Conservation (phyloP, 1,140 invertebrate species). For the Eufriesea mexicana region DNA sequence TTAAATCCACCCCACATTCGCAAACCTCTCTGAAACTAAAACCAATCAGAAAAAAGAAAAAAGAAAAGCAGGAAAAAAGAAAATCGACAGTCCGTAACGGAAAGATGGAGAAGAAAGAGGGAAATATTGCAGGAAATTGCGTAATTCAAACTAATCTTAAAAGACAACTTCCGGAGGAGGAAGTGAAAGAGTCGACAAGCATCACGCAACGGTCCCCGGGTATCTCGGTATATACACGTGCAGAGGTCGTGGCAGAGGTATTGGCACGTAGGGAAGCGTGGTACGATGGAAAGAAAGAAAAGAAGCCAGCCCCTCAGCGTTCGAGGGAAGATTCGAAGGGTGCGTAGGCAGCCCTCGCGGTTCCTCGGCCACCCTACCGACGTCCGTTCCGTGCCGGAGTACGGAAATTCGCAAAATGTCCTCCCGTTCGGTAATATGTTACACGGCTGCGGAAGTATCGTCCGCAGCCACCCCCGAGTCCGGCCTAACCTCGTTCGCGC, state of each 20-base stretch:
- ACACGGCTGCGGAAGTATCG: conserved; percentile 60
- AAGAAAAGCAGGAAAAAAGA: too few relatives aligned
- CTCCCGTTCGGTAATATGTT: conserved; percentile 73
- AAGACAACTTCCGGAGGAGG: not conserved
- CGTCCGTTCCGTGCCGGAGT: conserved; percentile 27
- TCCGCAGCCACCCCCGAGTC: conserved; percentile 61
- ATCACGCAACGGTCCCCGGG: conserved; percentile 48
- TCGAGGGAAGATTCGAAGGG: conserved; percentile 56
- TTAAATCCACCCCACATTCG: too few relatives aligned
- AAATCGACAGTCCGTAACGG: too few relatives aligned
- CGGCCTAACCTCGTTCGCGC: conserved; percentile 67
- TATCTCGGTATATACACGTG: conserved; percentile 7
- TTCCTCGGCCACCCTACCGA: conserved; percentile 48
- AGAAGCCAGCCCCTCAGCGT: conserved; percentile 35
- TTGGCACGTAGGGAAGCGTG: conserved; percentile 61
- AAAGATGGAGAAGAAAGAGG: too few relatives aligned
- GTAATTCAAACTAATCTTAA: not conserved
- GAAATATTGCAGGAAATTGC: not conserved
- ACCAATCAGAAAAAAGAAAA: too few relatives aligned
- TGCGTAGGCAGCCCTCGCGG: conserved; percentile 42
- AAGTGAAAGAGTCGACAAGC: conserved; percentile 66
- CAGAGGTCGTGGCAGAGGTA: conserved; percentile 51
- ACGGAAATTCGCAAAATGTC: conserved; percentile 71
- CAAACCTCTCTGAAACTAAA: too few relatives aligned
- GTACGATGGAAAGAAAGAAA: conserved; percentile 48